Percentiles rank a stretch among this genome's conserved stretches.
phyloP scores from a whole-genome alignment of 2,113 vertebrate species.

The Heterotis niloticus region DNA sequence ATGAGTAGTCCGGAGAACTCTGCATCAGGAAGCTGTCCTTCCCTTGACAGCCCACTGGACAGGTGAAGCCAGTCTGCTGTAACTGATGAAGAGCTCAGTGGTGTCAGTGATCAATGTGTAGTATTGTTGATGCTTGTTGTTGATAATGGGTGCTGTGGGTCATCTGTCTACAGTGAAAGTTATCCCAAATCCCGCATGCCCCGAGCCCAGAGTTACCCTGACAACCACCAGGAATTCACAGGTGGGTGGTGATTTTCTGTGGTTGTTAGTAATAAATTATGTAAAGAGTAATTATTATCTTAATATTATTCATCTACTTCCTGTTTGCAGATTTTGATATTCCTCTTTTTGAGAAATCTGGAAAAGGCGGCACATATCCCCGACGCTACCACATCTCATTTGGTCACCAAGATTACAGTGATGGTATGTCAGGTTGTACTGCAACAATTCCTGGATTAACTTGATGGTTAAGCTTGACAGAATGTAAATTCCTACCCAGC shows the following conservation, averaged over 20 bases:
- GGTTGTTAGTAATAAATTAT: not conserved
- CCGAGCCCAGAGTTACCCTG: slow-evolving; percentile 95
- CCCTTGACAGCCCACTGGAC: slow-evolving; percentile 96
- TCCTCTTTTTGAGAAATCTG: slow-evolving; percentile 92
- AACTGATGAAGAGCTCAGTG: not conserved
- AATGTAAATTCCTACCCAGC: not conserved
- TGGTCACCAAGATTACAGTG: slow-evolving; percentile 89
- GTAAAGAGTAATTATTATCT: not conserved
- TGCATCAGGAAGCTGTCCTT: slow-evolving; percentile 96
- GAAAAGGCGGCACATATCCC: slow-evolving; percentile 95
- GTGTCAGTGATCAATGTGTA: not conserved
- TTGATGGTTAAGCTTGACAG: not conserved
- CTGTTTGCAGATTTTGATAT: slow-evolving; percentile 81
- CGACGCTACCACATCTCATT: slow-evolving; percentile 88
- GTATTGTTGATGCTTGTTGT: not conserved
- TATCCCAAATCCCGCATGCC: slow-evolving; percentile 96
- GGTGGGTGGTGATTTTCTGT: slow-evolving; percentile 58
- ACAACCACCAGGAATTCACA: slow-evolving; percentile 97
- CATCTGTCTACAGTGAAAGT: slow-evolving; percentile 68
- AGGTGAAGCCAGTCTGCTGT: slow-evolving; percentile 67
- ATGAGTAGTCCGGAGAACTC: slow-evolving; percentile 98
- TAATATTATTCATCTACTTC: not conserved
- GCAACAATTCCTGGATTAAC: not conserved
- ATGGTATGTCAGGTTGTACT: slow-evolving; percentile 66
- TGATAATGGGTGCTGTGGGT: not conserved